Percentiles rank a stretch among this genome's conserved stretches.
These are phyloP conservation scores for Chromis chromis DNA, from an alignment of 2,797 vertebrate genomes.

Conservation along the genomic window DNA sequence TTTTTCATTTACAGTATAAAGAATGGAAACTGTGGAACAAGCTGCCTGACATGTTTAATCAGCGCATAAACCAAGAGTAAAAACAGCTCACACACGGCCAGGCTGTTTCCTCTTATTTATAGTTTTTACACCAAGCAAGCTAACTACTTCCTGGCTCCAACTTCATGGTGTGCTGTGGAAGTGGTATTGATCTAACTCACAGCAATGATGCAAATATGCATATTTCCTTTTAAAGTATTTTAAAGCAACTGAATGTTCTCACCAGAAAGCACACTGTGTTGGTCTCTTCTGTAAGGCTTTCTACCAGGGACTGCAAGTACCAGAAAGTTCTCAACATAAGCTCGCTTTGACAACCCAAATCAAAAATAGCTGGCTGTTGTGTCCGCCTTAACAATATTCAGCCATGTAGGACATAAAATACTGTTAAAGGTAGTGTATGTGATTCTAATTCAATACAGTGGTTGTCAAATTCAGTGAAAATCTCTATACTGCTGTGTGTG, in stretches of 20 bases:
- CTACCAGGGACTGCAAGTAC: background rate
- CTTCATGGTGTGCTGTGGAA: background rate
- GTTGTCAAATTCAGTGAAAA: too few relatives aligned
- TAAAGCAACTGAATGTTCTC: background rate
- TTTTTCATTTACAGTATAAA: constrained; percentile 2
- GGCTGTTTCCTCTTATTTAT: background rate
- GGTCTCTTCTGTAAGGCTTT: background rate
- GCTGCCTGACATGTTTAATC: constrained; percentile 3
- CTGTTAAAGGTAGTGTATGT: background rate
- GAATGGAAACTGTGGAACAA: background rate
- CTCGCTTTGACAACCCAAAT: constrained; percentile 7
- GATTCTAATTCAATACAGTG: too few relatives aligned
- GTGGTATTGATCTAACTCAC: background rate
- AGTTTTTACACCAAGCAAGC: background rate
- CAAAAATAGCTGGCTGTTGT: background rate
- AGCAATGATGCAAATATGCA: background rate
- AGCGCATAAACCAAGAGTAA: background rate
- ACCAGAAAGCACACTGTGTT: background rate
- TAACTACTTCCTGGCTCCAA: background rate
- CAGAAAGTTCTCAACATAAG: background rate
- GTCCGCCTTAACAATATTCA: background rate
- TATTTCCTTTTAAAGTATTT: background rate
- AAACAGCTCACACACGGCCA: constrained; percentile 8
- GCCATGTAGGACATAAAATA: background rate
- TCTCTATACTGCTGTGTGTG: too few relatives aligned